A percentile compares a stretch with the other conserved stretches of the same genome.
Evolutionary conservation across 2,797 vertebrate genomes (phyloP).

Genomic region (Mallotus villosus): DNA sequence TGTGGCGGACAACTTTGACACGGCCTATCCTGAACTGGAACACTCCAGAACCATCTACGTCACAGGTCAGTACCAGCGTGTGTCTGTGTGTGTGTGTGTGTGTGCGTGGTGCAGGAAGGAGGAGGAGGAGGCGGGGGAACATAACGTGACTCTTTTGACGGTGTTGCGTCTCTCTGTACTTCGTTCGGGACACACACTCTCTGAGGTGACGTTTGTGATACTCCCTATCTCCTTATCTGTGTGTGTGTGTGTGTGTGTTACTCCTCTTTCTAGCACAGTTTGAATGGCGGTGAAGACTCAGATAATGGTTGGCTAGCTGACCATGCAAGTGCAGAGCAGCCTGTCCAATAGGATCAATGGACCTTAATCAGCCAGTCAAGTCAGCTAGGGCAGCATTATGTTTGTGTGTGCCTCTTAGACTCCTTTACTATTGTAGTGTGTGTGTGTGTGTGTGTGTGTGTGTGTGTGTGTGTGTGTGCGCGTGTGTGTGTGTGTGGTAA

Average conservation of each 20-base stretch:
- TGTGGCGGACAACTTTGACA: conserved; percentile 76
- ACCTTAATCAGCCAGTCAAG: no score
- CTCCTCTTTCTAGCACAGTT: no score
- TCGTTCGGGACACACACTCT: background rate
- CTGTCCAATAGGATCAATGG: no score
- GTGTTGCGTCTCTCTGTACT: background rate
- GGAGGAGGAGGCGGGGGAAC: no score
- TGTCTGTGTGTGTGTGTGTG: background rate
- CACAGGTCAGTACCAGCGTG: conserved; percentile 75
- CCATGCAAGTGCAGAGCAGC: no score
- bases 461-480: conserved; percentile 2
- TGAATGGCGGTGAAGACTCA: no score
- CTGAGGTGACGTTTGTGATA: background rate
- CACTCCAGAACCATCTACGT: conserved; percentile 87
- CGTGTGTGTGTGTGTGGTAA: background rate
- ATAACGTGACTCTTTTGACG: background rate
- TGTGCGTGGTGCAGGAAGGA: background rate
- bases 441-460: background rate
- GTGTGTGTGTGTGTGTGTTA: background rate
- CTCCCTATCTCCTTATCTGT: background rate
- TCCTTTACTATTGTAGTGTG: background rate
- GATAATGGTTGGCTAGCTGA: no score
- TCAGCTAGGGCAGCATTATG: no score
- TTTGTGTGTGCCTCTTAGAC: no score
- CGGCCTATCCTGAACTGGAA: conserved; percentile 77